These are phyloP conservation scores for Xestia xanthographa DNA, from an alignment of 2,888 invertebrate species.

Conservation along the genomic window DNA sequence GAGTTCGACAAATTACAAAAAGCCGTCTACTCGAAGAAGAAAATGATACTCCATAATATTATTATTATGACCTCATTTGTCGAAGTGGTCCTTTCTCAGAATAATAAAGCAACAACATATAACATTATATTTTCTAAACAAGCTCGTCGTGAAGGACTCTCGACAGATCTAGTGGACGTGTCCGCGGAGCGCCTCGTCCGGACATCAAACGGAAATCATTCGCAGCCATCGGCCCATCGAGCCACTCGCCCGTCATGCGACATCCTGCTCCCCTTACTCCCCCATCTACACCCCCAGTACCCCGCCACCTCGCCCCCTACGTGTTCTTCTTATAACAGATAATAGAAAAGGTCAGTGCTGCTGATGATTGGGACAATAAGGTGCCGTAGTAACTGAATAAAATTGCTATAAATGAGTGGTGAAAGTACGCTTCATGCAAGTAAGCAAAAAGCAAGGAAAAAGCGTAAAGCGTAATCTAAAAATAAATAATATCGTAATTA, in stretches of 20 bases:
- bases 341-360: slow-evolving; percentile 9
- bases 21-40: not conserved
- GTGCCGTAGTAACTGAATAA: not conserved
- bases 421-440: not conserved
- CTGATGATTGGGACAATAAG: not conserved
- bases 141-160: slow-evolving; percentile 16
- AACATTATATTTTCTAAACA: slow-evolving; percentile 9
- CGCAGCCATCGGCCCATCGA: slow-evolving; percentile 36
- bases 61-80: not conserved
- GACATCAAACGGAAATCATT: slow-evolving; percentile 56
- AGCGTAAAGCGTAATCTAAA: no score
- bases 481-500: no score
- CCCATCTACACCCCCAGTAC: not conserved
- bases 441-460: no score
- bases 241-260: slow-evolving; percentile 21
- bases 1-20: not conserved
- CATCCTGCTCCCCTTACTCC: not conserved
- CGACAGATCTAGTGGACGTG: slow-evolving; percentile 7
- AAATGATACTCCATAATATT: not conserved
- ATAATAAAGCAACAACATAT: slow-evolving; percentile 8
- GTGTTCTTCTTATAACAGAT: slow-evolving; percentile 10
- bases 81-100: slow-evolving; percentile 2
- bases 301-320: not conserved
- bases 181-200: slow-evolving; percentile 16
- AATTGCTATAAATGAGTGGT: not conserved